Base-by-base conservation (phyloP, 2,113 vertebrate genomes). In the Leucopternis melanops region DNA sequence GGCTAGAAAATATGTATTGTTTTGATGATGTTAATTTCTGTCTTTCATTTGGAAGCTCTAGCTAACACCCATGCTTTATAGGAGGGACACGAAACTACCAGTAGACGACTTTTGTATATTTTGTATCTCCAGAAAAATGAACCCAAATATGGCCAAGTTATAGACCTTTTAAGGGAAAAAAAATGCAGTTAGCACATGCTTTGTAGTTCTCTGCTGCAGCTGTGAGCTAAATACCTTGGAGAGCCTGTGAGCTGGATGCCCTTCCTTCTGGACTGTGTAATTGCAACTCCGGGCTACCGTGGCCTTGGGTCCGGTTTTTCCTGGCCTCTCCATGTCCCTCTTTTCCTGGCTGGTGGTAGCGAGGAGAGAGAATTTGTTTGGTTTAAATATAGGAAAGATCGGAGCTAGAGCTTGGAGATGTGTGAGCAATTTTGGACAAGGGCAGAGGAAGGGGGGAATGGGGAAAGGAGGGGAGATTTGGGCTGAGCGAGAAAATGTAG, bases 11-110 rank as follows among this genome's bases (percentile, higher is more conserved):
- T 88, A 94, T 26, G 36, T 70, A 85, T 86, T 94, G 66, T 88
- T 96, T 93, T 93, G 83, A 75, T 55, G 34, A 54, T 80, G 29
- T n/a, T 90, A 80, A 88, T 95, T 92, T 96, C 71, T 97, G 84
- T 65, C 81, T 96, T 90, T 93, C 15, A 16, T 92, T 94, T 90
- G 63, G 67, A 54, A 96, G 65, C 20, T 87, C 81, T 52, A 52
- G 44, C 16, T 85, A 84, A 58, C 52, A 58, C 44, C 52, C 29
- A 2, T 11, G 13, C 52, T 74, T 86, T 59, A 61, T 27, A 72
- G 40, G 7, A 90, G 18, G 26, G 36, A 65, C 54, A 61, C 42
- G 58, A 94, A 95, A 61, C 49, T 87, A 89, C 50, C 34, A 2
- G 2, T 44, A 75, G 44, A 91, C 5, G 9, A 84, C 16, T 74